Evolutionary conservation across 2,113 vertebrate genomes (phyloP).

Genomic region (Notothenia coriiceps): DNA sequence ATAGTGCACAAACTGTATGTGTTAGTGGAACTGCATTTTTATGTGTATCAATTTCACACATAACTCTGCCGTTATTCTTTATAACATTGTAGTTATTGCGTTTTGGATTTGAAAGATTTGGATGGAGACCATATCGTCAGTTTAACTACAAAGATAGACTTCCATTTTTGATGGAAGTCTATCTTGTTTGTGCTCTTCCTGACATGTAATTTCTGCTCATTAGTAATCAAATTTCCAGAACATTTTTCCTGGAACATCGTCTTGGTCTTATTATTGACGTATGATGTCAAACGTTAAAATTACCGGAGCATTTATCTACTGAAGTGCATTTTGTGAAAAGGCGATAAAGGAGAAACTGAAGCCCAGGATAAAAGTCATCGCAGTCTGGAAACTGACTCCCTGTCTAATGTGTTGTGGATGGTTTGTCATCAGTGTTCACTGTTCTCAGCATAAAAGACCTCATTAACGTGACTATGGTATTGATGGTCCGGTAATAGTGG

Average conservation of each 20-base stretch:
- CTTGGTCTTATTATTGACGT: conserved; percentile 10
- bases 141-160: background rate
- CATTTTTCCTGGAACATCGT: conserved; percentile 23
- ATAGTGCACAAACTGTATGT: background rate
- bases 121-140: background rate
- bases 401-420: conserved; percentile 14
- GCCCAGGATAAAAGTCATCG: background rate
- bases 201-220: background rate
- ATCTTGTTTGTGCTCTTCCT: conserved; percentile 13
- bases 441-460: conserved; percentile 34
- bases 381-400: background rate
- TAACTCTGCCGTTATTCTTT: background rate
- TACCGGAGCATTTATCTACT: conserved; percentile 5
- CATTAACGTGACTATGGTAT: conserved; percentile 35
- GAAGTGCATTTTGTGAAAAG: conserved; percentile 7
- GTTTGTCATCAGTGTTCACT: conserved; percentile 22
- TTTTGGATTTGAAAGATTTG: background rate
- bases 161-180: background rate
- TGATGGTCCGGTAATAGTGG: conserved; percentile 3
- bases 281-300: conserved; percentile 30
- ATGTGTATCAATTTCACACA: background rate
- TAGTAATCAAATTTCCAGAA: conserved; percentile 16
- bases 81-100: background rate
- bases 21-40: background rate
- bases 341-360: conserved; percentile 3